These are phyloP conservation scores for Dioctria rufipes DNA, from an alignment of 2,888 invertebrate species.

Conservation along the genomic window DNA sequence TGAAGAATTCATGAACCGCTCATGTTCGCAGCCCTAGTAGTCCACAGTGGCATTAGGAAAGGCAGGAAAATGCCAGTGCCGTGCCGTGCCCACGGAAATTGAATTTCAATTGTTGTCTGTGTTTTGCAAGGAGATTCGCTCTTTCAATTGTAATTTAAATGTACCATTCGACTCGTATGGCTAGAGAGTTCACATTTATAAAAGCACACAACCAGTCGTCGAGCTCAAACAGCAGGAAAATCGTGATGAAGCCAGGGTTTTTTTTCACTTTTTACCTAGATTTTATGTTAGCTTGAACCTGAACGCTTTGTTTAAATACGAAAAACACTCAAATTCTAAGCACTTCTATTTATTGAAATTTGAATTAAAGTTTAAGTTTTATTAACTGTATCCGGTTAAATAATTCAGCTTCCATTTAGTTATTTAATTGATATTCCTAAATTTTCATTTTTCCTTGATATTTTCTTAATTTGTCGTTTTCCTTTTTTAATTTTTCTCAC, in stretches of 20 bases:
- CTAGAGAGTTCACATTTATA: no score
- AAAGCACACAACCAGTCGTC: no score
- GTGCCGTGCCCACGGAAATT: conserved; percentile 47
- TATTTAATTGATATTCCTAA: conserved; percentile 20
- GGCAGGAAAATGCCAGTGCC: conserved; percentile 30
- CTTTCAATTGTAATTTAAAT: not conserved
- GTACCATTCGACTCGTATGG: not conserved
- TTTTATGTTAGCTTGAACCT: conserved; percentile 4
- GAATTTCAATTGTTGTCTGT: conserved; percentile 17
- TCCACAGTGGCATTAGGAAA: conserved; percentile 35
- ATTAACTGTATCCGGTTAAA: not conserved
- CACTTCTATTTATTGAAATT: not conserved
- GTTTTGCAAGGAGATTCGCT: not conserved
- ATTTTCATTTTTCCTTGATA: conserved; percentile 35
- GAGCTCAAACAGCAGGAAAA: conserved; percentile 7
- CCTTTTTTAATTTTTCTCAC: conserved; percentile 49
- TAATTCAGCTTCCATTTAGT: not conserved
- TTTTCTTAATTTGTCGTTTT: conserved; percentile 44
- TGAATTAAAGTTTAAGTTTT: not conserved
- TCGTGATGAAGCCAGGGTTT: conserved; percentile 51
- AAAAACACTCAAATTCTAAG: not conserved
- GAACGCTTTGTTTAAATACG: conserved; percentile 13
- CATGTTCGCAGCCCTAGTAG: conserved; percentile 38
- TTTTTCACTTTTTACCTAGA: conserved; percentile 45
- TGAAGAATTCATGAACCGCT: conserved; percentile 56